Conservation (phyloP, 2,797 vertebrate genomes). For the Threskiornis aethiopicus region DNA sequence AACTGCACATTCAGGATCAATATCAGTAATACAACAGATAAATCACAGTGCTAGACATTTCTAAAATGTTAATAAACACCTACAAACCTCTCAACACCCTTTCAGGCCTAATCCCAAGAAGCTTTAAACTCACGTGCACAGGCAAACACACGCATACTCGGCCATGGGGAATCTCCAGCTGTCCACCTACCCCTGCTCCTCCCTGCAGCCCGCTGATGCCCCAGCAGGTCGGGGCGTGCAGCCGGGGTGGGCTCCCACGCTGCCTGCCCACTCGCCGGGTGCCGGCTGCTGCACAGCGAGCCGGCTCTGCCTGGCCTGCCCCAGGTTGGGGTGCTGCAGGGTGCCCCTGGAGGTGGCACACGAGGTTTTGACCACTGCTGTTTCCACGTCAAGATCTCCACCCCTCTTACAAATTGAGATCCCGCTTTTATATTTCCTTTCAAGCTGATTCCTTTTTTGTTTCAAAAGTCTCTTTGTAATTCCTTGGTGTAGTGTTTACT, state of each 20-base stretch:
- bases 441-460: background rate
- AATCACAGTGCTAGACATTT: background rate
- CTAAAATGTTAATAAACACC: background rate
- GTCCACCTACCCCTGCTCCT: background rate
- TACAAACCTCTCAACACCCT: background rate
- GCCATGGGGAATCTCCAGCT: background rate
- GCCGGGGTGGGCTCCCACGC: fast-evolving
- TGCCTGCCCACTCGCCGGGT: background rate
- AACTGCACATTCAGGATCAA: background rate
- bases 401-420: background rate
- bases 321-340: background rate
- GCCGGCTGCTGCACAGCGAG: fast-evolving
- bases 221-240: fast-evolving
- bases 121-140: background rate
- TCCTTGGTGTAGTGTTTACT: background rate
- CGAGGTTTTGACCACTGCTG: background rate
- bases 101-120: background rate
- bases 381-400: fast-evolving
- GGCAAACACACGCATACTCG: fast-evolving
- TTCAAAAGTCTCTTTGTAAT: background rate
- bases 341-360: background rate
- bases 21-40: background rate
- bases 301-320: fast-evolving
- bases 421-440: background rate
- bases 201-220: too few relatives aligned